These are phyloP conservation scores for Yponomeuta malinellus DNA, from an alignment of 2,888 invertebrate species.

Conservation along the genomic window DNA sequence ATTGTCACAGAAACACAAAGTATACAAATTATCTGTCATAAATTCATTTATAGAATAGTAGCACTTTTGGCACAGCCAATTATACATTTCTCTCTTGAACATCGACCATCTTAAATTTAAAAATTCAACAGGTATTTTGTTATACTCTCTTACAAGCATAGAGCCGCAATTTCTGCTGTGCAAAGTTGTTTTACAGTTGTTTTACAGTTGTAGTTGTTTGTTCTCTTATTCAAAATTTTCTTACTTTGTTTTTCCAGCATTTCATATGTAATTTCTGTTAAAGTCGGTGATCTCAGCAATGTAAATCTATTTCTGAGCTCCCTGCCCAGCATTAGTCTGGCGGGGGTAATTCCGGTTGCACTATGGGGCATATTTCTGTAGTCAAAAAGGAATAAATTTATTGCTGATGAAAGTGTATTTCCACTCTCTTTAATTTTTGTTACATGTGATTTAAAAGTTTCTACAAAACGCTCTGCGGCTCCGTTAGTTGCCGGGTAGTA, in stretches of 20 bases:
- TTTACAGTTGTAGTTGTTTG: too few species aligned
- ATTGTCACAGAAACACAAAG: too few species aligned
- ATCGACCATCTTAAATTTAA: too few species aligned
- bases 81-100: too few species aligned
- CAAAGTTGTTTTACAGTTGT: too few species aligned
- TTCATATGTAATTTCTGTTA: neutral
- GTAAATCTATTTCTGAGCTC: constrained; percentile 4
- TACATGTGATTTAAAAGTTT: neutral
- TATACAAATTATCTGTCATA: too few species aligned
- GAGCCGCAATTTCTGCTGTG: too few species aligned
- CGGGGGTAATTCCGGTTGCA: neutral
- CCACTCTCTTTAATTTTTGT: neutral
- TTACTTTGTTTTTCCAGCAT: neutral
- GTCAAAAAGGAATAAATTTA: neutral
- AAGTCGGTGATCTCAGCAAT: neutral
- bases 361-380: neutral
- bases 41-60: too few species aligned
- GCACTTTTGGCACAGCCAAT: too few species aligned
- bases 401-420: neutral
- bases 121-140: too few species aligned
- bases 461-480: neutral
- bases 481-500: neutral
- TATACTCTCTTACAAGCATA: too few species aligned
- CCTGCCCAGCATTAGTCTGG: neutral
- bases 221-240: neutral